Evolutionary conservation across 23 tunicate genomes (phyloP).

Genomic region (Corella eumyota): DNA sequence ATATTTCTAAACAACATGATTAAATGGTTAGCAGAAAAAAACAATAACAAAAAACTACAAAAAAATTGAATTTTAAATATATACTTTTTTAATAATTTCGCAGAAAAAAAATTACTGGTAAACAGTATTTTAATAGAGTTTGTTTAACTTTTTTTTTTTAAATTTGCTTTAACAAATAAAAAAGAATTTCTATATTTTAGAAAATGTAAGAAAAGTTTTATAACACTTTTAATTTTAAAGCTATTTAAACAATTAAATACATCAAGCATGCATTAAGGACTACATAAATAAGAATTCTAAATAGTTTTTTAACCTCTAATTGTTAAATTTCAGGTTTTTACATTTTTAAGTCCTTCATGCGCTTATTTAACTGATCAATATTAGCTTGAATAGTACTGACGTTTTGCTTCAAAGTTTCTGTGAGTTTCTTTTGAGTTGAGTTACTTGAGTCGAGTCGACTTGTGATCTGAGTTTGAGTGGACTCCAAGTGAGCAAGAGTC

Average conservation of each 20-base stretch:
- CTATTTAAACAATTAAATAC: neutral
- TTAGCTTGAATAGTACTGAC: conserved; percentile 38
- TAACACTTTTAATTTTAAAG: neutral
- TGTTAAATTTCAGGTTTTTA: neutral
- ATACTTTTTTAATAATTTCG: no score
- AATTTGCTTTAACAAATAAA: no score
- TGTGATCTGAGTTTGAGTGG: conserved; percentile 43
- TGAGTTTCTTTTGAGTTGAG: conserved; percentile 32
- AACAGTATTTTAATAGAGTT: no score
- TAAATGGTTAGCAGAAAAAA: no score
- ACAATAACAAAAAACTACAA: no score
- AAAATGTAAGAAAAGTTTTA: no score
- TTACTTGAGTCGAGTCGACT: conserved; percentile 24
- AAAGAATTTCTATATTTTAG: no score
- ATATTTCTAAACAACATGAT: no score
- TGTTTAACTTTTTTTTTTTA: no score
- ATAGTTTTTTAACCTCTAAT: neutral
- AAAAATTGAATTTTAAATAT: no score
- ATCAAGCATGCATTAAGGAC: neutral
- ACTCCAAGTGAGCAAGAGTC: conserved; percentile 46
- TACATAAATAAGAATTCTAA: neutral
- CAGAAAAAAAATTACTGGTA: no score
- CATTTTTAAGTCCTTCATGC: conserved; percentile 30
- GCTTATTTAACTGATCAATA: conserved; percentile 35
- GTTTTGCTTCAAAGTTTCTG: conserved; percentile 39